These are phyloP conservation scores for Euura saliciscinereae DNA, from an alignment of 1,140 invertebrate species.

Conservation along the genomic window DNA sequence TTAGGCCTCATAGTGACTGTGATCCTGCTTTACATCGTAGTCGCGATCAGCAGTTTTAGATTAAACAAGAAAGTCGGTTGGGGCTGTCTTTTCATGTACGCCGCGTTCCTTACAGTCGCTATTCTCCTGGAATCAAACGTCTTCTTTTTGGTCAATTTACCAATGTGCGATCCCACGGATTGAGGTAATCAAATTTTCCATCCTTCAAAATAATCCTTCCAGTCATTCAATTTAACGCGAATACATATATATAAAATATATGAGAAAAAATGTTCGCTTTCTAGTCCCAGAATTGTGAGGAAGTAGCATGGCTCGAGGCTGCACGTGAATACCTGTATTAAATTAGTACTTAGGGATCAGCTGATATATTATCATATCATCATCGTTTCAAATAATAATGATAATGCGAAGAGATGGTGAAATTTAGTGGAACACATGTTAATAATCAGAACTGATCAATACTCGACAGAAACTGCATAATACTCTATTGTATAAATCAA, in stretches of 20 bases:
- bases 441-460: background rate
- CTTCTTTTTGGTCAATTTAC: conserved; percentile 57
- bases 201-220: background rate
- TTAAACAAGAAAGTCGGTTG: conserved; percentile 65
- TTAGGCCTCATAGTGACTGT: conserved; percentile 67
- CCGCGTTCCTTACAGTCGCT: conserved; percentile 67
- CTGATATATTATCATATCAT: too few relatives aligned
- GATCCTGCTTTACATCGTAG: conserved; percentile 61
- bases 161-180: conserved; percentile 45
- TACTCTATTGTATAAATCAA: too few relatives aligned
- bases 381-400: background rate
- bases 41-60: conserved; percentile 64
- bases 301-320: too few relatives aligned
- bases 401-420: background rate
- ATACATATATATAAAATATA: too few relatives aligned
- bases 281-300: too few relatives aligned
- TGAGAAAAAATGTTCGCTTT: too few relatives aligned
- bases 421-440: background rate
- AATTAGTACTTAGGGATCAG: too few relatives aligned
- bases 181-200: background rate
- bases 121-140: conserved; percentile 65
- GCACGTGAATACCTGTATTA: too few relatives aligned
- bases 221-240: too few relatives aligned
- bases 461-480: background rate
- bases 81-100: conserved; percentile 65